Percentiles rank a stretch among this genome's conserved stretches.
phyloP scores from a whole-genome alignment of 2,113 vertebrate genomes.

The Centrocercus urophasianus region DNA sequence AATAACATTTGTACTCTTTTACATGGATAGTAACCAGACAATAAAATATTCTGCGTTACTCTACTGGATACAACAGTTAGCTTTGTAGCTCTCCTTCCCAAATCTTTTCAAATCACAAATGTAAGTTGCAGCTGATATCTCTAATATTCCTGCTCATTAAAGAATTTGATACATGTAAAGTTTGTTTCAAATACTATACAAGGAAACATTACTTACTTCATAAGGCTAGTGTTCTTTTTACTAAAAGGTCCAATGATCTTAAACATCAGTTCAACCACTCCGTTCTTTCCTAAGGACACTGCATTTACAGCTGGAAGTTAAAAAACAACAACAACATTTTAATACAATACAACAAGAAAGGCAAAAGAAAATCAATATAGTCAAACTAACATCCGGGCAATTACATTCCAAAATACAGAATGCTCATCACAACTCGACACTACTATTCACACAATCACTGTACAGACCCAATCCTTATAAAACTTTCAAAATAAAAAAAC shows the following conservation, averaged over 20 bases:
- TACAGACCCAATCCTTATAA: neutral
- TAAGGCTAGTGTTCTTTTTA: constrained; percentile 92
- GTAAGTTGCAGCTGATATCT: neutral
- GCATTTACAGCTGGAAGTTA: constrained; percentile 90
- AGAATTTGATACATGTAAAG: neutral
- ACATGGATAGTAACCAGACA: neutral
- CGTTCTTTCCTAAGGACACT: constrained; percentile 93
- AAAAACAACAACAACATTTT: neutral
- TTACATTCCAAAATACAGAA: neutral
- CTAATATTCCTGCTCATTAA: neutral
- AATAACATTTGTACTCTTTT: neutral
- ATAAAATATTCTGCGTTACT: neutral
- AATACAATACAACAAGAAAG: neutral
- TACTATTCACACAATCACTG: neutral
- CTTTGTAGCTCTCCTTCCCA: neutral
- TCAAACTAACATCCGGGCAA: neutral
- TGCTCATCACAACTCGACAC: neutral
- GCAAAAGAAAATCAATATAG: neutral
- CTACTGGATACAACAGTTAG: neutral
- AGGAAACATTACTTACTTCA: constrained; percentile 87
- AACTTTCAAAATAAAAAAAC: neutral
- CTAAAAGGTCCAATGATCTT: constrained; percentile 92
- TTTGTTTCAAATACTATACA: neutral
- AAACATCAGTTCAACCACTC: constrained; percentile 92
- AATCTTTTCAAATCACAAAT: neutral